phyloP scores from a whole-genome alignment of 2,797 vertebrate species.

The Meriones psammophilus region DNA sequence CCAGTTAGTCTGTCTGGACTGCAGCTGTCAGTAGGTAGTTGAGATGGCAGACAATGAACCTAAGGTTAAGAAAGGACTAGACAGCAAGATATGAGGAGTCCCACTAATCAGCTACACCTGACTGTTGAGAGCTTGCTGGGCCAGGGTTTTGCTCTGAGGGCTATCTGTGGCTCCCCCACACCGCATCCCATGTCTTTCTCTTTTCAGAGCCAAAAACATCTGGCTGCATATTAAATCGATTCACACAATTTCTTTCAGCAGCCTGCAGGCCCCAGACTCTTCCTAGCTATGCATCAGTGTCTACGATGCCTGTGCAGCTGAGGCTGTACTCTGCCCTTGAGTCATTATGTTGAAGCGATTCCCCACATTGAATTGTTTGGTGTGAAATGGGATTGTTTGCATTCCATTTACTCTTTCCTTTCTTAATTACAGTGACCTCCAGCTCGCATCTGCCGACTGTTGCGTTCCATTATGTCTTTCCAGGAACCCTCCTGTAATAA shows the following conservation, averaged over 20 bases:
- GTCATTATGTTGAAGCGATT: constrained; percentile 71
- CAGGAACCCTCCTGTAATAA: constrained; percentile 73
- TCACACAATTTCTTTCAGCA: constrained; percentile 76
- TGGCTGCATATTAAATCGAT: constrained; percentile 79
- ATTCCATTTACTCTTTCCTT: constrained; percentile 75
- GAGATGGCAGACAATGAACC: neutral
- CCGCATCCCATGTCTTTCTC: neutral
- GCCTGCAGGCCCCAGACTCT: constrained; percentile 70
- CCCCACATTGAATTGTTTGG: constrained; percentile 56
- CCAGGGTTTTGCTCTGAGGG: neutral
- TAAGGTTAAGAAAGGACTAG: neutral
- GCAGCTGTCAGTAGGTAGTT: neutral
- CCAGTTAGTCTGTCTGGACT: neutral
- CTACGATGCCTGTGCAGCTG: neutral
- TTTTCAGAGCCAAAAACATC: constrained; percentile 71
- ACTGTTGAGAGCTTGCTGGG: neutral
- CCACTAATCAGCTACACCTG: neutral
- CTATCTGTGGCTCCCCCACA: neutral
- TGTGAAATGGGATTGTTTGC: constrained; percentile 81
- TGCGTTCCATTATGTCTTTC: constrained; percentile 74
- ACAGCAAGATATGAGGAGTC: neutral
- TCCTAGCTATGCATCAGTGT: constrained; percentile 53
- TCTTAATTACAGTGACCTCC: constrained; percentile 82
- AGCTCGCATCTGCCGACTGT: constrained; percentile 68
- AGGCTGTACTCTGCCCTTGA: constrained; percentile 69